Base-by-base conservation (phyloP, 2,113 vertebrate genomes). In the Butorides virescens region DNA sequence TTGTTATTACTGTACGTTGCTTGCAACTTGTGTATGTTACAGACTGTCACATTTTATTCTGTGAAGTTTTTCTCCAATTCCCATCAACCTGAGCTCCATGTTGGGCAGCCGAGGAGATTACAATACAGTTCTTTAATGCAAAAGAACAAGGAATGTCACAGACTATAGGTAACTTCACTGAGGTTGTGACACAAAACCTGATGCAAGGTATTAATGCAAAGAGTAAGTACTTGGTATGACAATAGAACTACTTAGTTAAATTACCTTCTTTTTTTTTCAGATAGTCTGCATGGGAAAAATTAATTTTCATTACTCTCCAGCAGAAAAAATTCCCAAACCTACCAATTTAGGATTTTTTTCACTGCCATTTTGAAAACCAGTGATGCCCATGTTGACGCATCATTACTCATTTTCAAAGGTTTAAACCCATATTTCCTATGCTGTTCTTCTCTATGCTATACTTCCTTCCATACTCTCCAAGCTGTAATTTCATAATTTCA, bases 1-100 rank as follows among this genome's bases (percentile, higher is more conserved):
- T 95, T 98, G 97, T 98, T 94, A 91, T 96, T 98, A 90, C 91
- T 88, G 96, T 98, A 79, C 90, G 97, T 92, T 96, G 96, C 97
- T 94, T 97, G 95, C 97, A 50, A 96, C 96, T 97, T 97, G 89
- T 98, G 80, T 98, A 94, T 98, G 97, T 98, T 98, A 97, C 98
- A 98, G 98, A 98, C 96, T 93, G 92, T 97, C 96, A 97, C 97
- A 97, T 96, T 97, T 97, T 98, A 98, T 97, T 97, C 96, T 92
- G 96, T 98, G 97, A 97, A 94, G 89, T 97, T 98, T 97, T 96
- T 72, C 97, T 97, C 93, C 97, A 97, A 98, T 96, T 96, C 59
- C 86, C 93, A 98, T 96, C 97, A 95, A 97, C 96, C 88, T 94
- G 97, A 98, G 91, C 92, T 97, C 97, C 97, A 96, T 97, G 88